Evolutionary conservation across 2,113 vertebrate species (phyloP), one percentile per base, ranked within the genome.

Genomic region (Charina bottae): DNA sequence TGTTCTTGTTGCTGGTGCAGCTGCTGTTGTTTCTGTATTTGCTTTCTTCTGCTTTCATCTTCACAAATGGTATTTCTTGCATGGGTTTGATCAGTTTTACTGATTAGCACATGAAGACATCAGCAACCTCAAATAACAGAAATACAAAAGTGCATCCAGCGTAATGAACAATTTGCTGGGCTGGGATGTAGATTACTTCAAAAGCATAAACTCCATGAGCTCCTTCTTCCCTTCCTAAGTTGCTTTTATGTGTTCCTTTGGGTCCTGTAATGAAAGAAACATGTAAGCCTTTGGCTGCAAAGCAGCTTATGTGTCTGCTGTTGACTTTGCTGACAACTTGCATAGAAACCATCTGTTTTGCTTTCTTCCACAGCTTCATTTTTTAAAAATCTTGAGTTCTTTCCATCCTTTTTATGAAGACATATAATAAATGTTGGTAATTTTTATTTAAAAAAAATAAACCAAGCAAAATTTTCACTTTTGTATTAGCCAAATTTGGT

Each of bases 121-220:
- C 21, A 53, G 5, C 24, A 64, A 62, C 6, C 46, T 78, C 60
- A 88, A 17, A 42, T 64, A 89, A 84, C 37, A 37, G 58, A 58
- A 78, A 93, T 53, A 92, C 54, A 93, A 90, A 72, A 49, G 49
- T 88, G 86, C 90, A 93, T n/a, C 37, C 72, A 84, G 23, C 49
- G 23, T 0, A 54, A 59, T 85, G 89, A 93, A 13, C 4, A 15
- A 68, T 93, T 88, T 87, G 4, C 89, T 90, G 4, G 88, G 55
- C 53, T 62, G 13, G 84, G 42, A 46, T 49, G 13, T 4, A 60
- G 26, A 92, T 11, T 55, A 55, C 28, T 59, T 93, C 19, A 92
- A 24, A 33, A 42, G 46, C 53, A 26, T 87, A 91, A 90, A 92
- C 88, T 23, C n/a, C 83, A 10, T 28, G 87, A 54, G n/a, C 11